A percentile compares a stretch with the other conserved stretches of the same genome.
These are phyloP conservation scores for Tor tambroides DNA, from an alignment of 2,113 vertebrate genomes.

Conservation along the genomic window DNA sequence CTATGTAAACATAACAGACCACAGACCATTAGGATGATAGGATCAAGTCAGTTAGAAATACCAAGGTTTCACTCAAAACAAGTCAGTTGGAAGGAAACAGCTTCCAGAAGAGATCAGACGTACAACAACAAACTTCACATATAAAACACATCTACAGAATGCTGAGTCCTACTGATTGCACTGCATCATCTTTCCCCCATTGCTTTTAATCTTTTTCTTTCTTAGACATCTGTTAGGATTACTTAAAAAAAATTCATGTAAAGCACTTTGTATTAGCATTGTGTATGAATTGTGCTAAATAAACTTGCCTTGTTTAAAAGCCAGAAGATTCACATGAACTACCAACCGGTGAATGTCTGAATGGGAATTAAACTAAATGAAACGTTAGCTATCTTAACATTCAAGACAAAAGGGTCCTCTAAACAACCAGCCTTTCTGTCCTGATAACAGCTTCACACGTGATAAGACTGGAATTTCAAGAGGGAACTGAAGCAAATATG, in stretches of 20 bases:
- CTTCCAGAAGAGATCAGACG: no score
- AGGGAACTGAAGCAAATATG: background rate
- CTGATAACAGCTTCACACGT: slow-evolving; percentile 44
- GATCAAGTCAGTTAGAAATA: no score
- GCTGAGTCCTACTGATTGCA: background rate
- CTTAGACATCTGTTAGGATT: background rate
- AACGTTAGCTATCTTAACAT: slow-evolving; percentile 18
- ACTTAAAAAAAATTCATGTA: background rate
- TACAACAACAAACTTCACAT: background rate
- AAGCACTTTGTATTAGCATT: background rate
- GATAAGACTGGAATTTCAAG: slow-evolving; percentile 48
- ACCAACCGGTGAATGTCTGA: background rate
- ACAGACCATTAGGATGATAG: no score
- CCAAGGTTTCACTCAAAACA: no score
- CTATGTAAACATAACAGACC: no score
- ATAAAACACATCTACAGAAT: background rate
- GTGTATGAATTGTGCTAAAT: background rate
- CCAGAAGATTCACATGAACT: background rate
- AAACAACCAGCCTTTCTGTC: background rate
- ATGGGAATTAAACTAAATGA: background rate
- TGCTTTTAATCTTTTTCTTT: background rate
- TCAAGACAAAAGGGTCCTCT: background rate
- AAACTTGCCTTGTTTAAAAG: background rate
- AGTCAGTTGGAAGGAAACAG: no score
- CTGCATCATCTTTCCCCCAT: no score